These are phyloP conservation scores for Orussus abietinus DNA, from an alignment of 1,140 invertebrate species.

Conservation along the genomic window DNA sequence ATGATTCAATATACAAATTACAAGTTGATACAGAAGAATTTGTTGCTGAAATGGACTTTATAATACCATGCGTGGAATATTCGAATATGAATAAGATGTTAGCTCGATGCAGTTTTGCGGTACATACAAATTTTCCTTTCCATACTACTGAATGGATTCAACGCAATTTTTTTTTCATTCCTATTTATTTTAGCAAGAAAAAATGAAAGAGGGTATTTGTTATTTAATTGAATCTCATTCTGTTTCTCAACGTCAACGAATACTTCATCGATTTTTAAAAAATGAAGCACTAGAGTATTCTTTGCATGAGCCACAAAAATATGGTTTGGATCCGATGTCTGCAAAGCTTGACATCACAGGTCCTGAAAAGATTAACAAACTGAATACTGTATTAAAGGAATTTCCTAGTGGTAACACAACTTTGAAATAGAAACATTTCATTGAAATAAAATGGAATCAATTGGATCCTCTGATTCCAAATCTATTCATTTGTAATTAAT, in stretches of 20 bases:
- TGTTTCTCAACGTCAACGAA: constrained; percentile 36
- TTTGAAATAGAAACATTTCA: constrained; percentile 21
- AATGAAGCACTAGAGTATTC: constrained; percentile 22
- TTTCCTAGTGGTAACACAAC: constrained; percentile 44
- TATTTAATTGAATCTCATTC: constrained; percentile 42
- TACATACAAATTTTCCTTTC: constrained; percentile 15
- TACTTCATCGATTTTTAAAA: constrained; percentile 35
- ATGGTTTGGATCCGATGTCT: constrained; percentile 28
- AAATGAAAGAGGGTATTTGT: constrained; percentile 36
- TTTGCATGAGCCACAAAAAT: constrained; percentile 16
- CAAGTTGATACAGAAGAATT: constrained; percentile 17
- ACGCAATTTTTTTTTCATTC: constrained; percentile 3
- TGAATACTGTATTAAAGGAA: constrained; percentile 47
- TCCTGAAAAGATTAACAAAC: constrained; percentile 24
- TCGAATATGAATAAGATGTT: constrained; percentile 36
- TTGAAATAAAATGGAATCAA: no score
- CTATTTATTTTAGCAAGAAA: constrained; percentile 20
- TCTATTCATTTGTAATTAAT: neutral
- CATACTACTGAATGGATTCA: neutral
- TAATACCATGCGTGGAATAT: constrained; percentile 29
- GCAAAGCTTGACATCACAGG: constrained; percentile 29
- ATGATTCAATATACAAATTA: constrained; percentile 14
- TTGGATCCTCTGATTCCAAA: constrained; percentile 1
- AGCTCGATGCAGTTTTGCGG: constrained; percentile 33
- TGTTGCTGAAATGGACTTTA: constrained; percentile 9